phyloP scores from a whole-genome alignment of 2,113 vertebrate species.

The Phoenicopterus ruber region DNA sequence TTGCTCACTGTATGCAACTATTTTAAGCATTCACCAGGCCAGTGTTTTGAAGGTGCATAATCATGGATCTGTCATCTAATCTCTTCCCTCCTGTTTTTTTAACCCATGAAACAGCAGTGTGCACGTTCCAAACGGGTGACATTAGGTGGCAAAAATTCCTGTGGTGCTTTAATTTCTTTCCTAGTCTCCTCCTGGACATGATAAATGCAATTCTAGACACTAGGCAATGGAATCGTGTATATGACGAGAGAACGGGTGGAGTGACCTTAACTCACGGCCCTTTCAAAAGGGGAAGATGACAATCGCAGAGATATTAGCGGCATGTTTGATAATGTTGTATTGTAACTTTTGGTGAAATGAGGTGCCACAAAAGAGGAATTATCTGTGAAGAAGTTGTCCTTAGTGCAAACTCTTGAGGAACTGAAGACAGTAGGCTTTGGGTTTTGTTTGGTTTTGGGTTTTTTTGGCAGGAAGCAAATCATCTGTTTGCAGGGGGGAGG shows the following conservation, averaged over 20 bases:
- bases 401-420: neutral
- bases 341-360: neutral
- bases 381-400: neutral
- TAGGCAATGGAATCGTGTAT: neutral
- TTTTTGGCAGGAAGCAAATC: neutral
- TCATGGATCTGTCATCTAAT: neutral
- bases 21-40: neutral
- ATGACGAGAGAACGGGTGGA: fast-evolving
- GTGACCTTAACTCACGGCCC: neutral
- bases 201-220: neutral
- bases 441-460: neutral
- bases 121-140: neutral
- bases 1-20: neutral
- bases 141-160: neutral
- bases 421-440: neutral
- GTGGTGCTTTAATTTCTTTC: neutral
- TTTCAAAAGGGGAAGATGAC: neutral
- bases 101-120: neutral
- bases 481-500: fast-evolving
- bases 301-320: neutral
- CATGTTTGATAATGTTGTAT: neutral
- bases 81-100: neutral
- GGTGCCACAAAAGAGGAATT: neutral
- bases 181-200: neutral
- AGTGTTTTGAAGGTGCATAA: neutral